Conservation (phyloP, 2,113 vertebrate species). For the Eupsittula cactorum region DNA sequence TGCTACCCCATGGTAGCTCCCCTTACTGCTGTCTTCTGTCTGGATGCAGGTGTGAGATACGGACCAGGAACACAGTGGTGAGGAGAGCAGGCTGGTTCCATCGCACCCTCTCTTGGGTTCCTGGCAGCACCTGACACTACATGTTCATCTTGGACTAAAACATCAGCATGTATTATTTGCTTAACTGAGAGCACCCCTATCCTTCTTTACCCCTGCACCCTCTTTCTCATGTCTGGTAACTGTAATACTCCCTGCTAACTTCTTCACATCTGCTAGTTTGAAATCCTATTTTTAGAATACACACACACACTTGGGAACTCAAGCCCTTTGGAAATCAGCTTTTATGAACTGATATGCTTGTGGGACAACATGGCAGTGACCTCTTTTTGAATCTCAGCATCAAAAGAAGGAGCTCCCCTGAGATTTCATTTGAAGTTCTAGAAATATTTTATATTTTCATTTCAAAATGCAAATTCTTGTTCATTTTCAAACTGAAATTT, state of each 20-base stretch:
- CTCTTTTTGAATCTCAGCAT: not conserved
- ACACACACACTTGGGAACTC: not conserved
- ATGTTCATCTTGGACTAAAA: not conserved
- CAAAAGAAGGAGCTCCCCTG: not conserved
- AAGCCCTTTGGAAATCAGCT: not conserved
- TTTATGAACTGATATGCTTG: not conserved
- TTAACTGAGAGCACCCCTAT: not conserved
- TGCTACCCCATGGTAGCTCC: not conserved
- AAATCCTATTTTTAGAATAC: not conserved
- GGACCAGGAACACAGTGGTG: not conserved
- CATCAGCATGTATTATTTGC: not conserved
- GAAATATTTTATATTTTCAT: not conserved
- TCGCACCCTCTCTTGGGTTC: not conserved
- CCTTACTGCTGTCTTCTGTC: not conserved
- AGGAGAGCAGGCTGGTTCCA: not conserved
- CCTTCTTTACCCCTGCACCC: not conserved
- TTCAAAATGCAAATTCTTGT: not conserved
- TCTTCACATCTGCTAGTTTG: not conserved
- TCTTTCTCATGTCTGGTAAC: not conserved
- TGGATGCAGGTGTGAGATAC: not conserved
- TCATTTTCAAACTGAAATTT: not conserved
- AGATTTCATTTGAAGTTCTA: not conserved
- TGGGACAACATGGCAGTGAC: not conserved
- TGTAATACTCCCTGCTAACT: not conserved
- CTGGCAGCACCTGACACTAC: rapidly evolving